phyloP scores from a whole-genome alignment of 2,113 vertebrate species.

The Microtus montanus region DNA sequence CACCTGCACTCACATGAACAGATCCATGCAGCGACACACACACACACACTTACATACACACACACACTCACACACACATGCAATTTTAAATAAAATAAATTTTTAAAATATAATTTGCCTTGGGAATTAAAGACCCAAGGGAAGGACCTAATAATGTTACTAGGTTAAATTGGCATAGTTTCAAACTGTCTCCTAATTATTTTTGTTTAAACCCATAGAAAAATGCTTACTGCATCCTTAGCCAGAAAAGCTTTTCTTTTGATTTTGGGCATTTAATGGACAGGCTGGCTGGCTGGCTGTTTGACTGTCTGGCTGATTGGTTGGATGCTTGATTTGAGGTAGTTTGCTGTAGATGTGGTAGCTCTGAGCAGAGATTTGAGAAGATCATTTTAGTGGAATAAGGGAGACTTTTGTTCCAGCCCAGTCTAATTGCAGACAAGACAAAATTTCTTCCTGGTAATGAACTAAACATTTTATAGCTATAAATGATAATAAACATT shows the following conservation, averaged over 20 bases:
- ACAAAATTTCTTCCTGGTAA: not conserved
- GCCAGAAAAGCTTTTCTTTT: not conserved
- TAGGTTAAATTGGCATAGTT: not conserved
- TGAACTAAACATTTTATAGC: not conserved
- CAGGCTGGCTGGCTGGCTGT: not conserved
- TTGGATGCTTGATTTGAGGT: not conserved
- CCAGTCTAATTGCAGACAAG: not conserved
- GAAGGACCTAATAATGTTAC: not conserved
- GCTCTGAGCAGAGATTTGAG: not conserved
- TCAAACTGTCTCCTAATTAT: not conserved
- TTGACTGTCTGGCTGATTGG: not conserved
- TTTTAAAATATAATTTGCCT: not conserved
- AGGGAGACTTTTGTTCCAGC: constrained; percentile 22
- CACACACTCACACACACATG: not conserved
- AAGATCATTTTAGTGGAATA: constrained; percentile 2
- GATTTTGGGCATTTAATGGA: not conserved
- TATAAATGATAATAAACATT: not conserved
- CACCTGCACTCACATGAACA: not conserved
- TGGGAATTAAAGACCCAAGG: not conserved
- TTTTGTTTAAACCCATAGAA: not conserved
- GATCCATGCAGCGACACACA: not conserved
- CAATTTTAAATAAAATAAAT: not conserved
- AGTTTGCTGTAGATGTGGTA: not conserved
- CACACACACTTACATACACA: not conserved
- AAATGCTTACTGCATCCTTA: too few relatives aligned